Evolutionary conservation across 2,113 vertebrate genomes (phyloP).

Genomic region (Cranoglanis bouderius): DNA sequence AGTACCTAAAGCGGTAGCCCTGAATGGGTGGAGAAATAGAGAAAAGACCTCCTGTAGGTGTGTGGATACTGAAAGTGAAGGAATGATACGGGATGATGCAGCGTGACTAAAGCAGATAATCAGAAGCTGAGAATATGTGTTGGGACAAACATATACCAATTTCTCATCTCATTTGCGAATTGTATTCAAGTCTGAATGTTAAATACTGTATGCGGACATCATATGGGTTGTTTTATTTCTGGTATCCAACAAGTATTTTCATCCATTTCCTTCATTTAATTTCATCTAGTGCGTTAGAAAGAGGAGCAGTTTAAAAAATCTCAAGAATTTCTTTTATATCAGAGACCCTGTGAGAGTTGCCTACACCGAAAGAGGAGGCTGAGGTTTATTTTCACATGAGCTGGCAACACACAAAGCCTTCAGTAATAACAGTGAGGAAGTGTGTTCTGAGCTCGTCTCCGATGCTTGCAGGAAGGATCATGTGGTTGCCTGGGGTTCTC

Average conservation of each 20-base stretch:
- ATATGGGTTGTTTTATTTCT: not conserved
- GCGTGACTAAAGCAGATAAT: conserved; percentile 29
- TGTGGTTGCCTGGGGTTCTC: conserved; percentile 36
- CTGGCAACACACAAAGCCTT: conserved; percentile 33
- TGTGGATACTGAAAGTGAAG: conserved; percentile 25
- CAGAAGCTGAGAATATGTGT: conserved; percentile 6
- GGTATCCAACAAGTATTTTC: not conserved
- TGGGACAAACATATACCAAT: conserved; percentile 3
- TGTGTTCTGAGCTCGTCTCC: conserved; percentile 33
- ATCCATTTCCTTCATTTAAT: not conserved
- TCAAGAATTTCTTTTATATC: not conserved
- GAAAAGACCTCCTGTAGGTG: conserved; percentile 20
- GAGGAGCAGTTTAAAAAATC: not conserved
- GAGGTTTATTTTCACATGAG: conserved; percentile 46
- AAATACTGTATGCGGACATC: not conserved
- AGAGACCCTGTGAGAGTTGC: conserved; percentile 28
- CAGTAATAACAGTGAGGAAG: conserved; percentile 48
- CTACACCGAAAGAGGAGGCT: conserved; percentile 12
- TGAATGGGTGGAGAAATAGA: conserved; percentile 27
- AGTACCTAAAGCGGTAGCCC: conserved; percentile 30
- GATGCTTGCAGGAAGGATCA: conserved; percentile 37
- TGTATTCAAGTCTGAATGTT: not conserved
- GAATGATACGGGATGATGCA: conserved; percentile 12
- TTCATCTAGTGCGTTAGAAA: not conserved
- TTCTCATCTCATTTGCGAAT: not conserved